A percentile compares a stretch with the other conserved stretches of the same genome.
Conservation (phyloP, 2,113 vertebrate species). For the Varanus komodoensis region DNA sequence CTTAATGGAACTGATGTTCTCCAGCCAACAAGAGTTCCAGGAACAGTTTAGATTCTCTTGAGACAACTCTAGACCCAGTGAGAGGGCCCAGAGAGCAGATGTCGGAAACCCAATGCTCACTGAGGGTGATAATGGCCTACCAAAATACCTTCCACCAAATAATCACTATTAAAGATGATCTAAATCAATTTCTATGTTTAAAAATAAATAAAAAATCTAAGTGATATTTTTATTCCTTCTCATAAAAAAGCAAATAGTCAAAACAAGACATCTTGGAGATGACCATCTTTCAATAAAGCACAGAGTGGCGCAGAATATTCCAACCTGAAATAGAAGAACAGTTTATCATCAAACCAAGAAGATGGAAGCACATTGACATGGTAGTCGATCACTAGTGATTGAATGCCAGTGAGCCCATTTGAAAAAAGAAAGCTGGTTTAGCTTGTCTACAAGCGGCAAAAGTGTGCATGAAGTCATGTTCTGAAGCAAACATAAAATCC, state of each 20-base stretch:
- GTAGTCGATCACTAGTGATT: not conserved
- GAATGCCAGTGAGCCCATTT: not conserved
- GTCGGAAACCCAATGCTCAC: not conserved
- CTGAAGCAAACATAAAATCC: constrained; percentile 17
- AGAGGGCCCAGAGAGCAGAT: not conserved
- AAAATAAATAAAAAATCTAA: not conserved
- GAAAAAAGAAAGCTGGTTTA: not conserved
- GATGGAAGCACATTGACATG: not conserved
- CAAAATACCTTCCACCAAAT: not conserved
- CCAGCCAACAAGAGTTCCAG: not conserved
- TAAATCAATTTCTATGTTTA: not conserved
- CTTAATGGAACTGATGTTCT: not conserved
- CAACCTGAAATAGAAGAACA: not conserved
- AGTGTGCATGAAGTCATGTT: constrained; percentile 3
- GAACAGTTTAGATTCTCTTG: not conserved
- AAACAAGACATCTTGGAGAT: not conserved
- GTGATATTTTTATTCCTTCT: too few species aligned
- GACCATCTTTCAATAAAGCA: not conserved
- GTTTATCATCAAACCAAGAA: not conserved
- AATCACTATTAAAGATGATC: not conserved
- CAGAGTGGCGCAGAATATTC: not conserved
- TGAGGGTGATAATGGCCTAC: not conserved
- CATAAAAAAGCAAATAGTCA: not conserved
- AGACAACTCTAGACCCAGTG: not conserved
- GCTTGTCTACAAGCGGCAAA: constrained; percentile 4